These are phyloP conservation scores for Plecotus auritus DNA, from an alignment of 2,113 vertebrate genomes.

Conservation along the genomic window DNA sequence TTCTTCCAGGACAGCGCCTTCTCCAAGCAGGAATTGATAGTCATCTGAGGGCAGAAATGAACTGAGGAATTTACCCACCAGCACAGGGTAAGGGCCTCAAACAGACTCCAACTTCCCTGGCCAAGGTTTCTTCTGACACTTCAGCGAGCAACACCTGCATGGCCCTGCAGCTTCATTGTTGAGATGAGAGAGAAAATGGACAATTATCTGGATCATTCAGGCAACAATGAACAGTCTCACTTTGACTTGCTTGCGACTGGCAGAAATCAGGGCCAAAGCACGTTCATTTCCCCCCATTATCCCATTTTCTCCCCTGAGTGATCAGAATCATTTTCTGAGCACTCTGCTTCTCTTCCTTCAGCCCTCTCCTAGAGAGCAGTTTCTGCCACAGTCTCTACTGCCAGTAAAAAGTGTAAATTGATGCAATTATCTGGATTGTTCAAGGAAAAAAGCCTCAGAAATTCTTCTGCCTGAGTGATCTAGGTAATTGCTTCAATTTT, in stretches of 20 bases:
- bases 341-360: conserved; percentile 31
- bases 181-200: conserved; percentile 15
- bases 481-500: conserved; percentile 76
- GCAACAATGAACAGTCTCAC: not conserved
- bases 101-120: not conserved
- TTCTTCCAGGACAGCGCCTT: not conserved
- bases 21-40: not conserved
- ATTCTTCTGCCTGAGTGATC: conserved; percentile 73
- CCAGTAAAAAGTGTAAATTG: conserved; percentile 68
- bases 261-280: conserved; percentile 24
- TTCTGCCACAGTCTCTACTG: conserved; percentile 33
- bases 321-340: conserved; percentile 37
- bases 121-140: not conserved
- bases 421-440: conserved; percentile 74
- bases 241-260: not conserved
- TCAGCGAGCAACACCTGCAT: not conserved
- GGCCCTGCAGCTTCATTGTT: not conserved
- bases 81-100: not conserved
- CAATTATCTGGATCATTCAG: not conserved
- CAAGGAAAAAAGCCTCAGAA: conserved; percentile 64
- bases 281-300: not conserved
- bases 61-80: not conserved
- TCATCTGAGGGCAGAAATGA: not conserved
- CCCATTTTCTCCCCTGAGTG: not conserved
- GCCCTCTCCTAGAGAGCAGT: conserved; percentile 42